Evolutionary conservation across 1,140 invertebrate species (phyloP).

Genomic region (Bombus soroeensis): DNA sequence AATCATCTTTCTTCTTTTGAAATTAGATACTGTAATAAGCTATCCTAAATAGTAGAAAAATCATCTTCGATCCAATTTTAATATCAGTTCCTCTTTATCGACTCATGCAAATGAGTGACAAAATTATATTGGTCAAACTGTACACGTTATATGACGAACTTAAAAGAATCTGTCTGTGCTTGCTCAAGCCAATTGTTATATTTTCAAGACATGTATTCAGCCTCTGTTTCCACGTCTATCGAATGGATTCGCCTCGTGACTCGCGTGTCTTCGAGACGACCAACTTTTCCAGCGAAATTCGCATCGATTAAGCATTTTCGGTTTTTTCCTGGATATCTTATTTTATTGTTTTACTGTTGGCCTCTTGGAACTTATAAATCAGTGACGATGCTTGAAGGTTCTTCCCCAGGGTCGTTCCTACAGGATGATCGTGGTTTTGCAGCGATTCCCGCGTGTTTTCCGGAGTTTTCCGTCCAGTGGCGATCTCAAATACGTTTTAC

Average conservation of each 20-base stretch:
- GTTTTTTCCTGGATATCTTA: neutral
- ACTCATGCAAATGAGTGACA: neutral
- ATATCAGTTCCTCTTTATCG: neutral
- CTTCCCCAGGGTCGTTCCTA: neutral
- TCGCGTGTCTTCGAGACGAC: slow-evolving; percentile 67
- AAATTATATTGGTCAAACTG: neutral
- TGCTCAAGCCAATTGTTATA: neutral
- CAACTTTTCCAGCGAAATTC: slow-evolving; percentile 9
- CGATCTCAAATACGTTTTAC: neutral
- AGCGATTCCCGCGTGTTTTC: neutral
- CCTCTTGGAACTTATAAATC: neutral
- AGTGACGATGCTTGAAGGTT: neutral
- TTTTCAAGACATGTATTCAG: slow-evolving; percentile 26
- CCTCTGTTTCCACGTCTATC: slow-evolving; percentile 27
- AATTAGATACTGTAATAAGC: neutral
- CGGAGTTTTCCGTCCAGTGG: neutral
- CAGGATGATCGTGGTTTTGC: neutral
- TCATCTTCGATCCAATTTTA: neutral
- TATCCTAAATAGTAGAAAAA: too few species aligned
- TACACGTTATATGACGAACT: neutral
- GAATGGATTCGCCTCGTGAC: slow-evolving; percentile 25
- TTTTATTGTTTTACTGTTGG: neutral
- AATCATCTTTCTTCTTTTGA: neutral
- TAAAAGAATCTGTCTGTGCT: neutral
- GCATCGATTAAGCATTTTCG: neutral